Evolutionary conservation across 2,113 vertebrate genomes (phyloP).

Genomic region (Cercocebus atys): DNA sequence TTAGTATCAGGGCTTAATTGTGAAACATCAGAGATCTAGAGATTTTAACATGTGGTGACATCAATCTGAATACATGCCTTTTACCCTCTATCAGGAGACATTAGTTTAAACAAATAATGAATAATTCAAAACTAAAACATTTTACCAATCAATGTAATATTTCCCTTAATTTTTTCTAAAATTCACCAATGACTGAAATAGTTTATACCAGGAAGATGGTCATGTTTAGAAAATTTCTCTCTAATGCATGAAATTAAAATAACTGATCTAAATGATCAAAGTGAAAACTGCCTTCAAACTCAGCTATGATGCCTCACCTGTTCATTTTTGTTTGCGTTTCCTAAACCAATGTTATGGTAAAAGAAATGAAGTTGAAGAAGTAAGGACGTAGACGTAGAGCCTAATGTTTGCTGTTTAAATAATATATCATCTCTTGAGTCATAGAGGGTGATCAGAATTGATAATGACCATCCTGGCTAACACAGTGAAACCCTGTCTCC

Average conservation of each 20-base stretch:
- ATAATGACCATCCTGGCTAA: neutral
- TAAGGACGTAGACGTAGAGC: neutral
- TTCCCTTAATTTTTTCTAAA: neutral
- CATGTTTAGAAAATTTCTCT: neutral
- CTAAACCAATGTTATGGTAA: neutral
- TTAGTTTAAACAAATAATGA: neutral
- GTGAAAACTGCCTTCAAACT: accelerated
- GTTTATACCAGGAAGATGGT: neutral
- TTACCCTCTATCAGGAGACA: neutral
- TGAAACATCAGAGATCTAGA: neutral
- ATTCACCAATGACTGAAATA: neutral
- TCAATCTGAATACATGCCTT: neutral
- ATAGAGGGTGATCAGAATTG: neutral
- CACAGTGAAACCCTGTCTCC: no score
- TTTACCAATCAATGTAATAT: neutral
- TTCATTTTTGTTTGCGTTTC: neutral
- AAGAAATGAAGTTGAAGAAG: neutral
- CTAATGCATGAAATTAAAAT: neutral
- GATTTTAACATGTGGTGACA: neutral
- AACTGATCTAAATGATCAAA: neutral
- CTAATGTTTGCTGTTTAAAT: neutral
- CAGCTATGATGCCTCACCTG: neutral
- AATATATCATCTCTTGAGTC: neutral
- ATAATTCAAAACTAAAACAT: slow-evolving; percentile 17
- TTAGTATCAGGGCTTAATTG: neutral